Conservation (phyloP, 92 coral and sea anemone species). For the Virgularia gustaviana region DNA sequence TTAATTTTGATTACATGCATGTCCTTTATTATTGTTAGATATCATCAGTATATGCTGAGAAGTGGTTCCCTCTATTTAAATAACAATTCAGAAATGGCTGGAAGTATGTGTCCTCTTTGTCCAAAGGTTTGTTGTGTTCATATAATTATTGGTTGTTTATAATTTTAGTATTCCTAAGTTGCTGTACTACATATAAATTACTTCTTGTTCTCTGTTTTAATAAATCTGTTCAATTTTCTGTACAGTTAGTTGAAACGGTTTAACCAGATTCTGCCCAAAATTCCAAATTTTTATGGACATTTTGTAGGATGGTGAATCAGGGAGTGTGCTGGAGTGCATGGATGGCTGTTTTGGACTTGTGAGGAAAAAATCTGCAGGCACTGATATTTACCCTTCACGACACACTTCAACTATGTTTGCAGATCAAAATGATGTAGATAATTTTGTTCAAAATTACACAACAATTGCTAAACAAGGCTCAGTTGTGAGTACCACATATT, state of each 20-base stretch:
- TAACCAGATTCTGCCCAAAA: no score
- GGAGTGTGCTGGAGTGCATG: constrained; percentile 48
- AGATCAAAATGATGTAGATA: constrained; percentile 60
- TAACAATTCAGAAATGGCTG: neutral
- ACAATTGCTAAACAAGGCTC: neutral
- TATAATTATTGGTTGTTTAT: no score
- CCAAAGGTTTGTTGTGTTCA: constrained; percentile 3
- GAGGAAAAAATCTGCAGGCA: constrained; percentile 55
- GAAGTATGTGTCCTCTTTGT: constrained; percentile 18
- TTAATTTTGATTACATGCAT: neutral
- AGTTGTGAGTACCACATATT: neutral
- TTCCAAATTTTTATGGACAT: no score
- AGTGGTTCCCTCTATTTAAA: no score
- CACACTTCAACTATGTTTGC: constrained; percentile 45
- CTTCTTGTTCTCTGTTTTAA: no score
- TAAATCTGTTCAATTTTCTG: no score
- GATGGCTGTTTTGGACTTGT: constrained; percentile 55
- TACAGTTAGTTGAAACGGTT: no score
- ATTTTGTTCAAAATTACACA: constrained; percentile 2
- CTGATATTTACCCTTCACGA: constrained; percentile 30
- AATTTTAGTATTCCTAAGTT: no score
- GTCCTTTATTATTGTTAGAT: neutral
- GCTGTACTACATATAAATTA: no score
- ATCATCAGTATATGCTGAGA: constrained; percentile 23
- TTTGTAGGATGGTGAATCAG: constrained; percentile 24